Conservation (phyloP, 2,113 vertebrate genomes). For the Peromyscus californicus region DNA sequence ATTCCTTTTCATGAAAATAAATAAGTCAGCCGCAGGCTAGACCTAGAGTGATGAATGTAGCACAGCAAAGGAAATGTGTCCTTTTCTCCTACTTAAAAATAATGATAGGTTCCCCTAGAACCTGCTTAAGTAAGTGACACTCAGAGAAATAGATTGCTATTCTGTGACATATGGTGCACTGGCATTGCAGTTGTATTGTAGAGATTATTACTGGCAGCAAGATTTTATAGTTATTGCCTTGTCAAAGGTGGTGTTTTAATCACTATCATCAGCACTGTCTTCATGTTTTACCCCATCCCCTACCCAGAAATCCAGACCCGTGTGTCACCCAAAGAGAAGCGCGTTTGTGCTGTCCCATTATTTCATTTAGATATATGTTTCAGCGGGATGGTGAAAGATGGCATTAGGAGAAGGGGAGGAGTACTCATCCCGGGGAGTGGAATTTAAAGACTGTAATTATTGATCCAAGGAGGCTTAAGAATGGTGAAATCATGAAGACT, state of each 20-base stretch:
- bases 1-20: slow-evolving; percentile 57
- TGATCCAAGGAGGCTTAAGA: slow-evolving; percentile 59
- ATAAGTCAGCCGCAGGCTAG: slow-evolving; percentile 11
- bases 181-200: slow-evolving; percentile 70
- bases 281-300: slow-evolving; percentile 67
- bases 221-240: slow-evolving; percentile 83
- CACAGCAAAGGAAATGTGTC: slow-evolving; percentile 13
- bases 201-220: slow-evolving; percentile 79
- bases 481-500: slow-evolving; percentile 1
- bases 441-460: slow-evolving; percentile 69
- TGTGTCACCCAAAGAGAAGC: slow-evolving; percentile 63
- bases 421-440: not conserved
- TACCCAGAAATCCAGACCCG: slow-evolving; percentile 23
- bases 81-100: slow-evolving; percentile 75
- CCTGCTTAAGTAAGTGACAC: slow-evolving; percentile 80
- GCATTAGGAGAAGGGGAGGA: not conserved
- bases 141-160: slow-evolving; percentile 51
- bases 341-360: slow-evolving; percentile 53
- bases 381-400: slow-evolving; percentile 34
- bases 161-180: slow-evolving; percentile 70
- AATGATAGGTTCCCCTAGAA: slow-evolving; percentile 79
- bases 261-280: slow-evolving; percentile 76
- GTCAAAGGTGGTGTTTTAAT: slow-evolving; percentile 82
- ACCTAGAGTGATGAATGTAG: slow-evolving; percentile 19
- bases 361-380: slow-evolving; percentile 75